Percentiles rank a stretch among this genome's conserved stretches.
phyloP scores from a whole-genome alignment of 2,797 vertebrate genomes.

The Moxostoma hubbsi region DNA sequence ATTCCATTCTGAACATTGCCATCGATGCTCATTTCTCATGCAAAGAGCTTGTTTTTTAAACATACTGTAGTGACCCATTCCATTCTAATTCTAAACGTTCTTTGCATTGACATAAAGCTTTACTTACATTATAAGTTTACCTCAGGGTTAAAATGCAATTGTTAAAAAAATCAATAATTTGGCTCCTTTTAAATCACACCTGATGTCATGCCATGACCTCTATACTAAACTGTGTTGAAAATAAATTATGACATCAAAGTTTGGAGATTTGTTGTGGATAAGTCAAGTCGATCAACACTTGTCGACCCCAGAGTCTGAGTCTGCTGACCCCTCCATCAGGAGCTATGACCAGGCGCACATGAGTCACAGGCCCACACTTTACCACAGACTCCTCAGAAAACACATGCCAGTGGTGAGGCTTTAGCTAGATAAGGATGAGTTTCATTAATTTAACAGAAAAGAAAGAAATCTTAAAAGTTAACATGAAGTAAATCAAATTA shows the following conservation, averaged over 20 bases:
- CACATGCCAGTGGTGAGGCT: slow-evolving; percentile 74
- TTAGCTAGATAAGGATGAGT: slow-evolving; percentile 71
- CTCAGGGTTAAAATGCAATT: too few relatives aligned
- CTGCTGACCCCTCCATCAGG: slow-evolving; percentile 85
- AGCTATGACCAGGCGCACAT: slow-evolving; percentile 78
- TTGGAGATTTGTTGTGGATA: slow-evolving; percentile 59
- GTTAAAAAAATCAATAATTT: too few relatives aligned
- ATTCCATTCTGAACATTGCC: too few relatives aligned
- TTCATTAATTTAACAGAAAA: background rate
- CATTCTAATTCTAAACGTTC: too few relatives aligned
- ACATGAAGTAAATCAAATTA: background rate
- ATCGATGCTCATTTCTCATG: too few relatives aligned
- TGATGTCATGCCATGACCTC: background rate
- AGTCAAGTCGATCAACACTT: slow-evolving; percentile 28
- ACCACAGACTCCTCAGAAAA: slow-evolving; percentile 65
- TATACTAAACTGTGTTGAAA: background rate
- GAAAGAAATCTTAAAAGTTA: slow-evolving; percentile 1
- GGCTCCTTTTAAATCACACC: background rate
- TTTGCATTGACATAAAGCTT: too few relatives aligned
- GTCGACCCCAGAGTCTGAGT: slow-evolving; percentile 79
- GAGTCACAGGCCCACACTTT: slow-evolving; percentile 70
- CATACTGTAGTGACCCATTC: too few relatives aligned
- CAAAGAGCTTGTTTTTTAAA: too few relatives aligned
- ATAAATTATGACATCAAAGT: slow-evolving; percentile 59
- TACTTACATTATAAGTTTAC: too few relatives aligned